Conservation (phyloP, 2,113 vertebrate genomes). For the Malurus melanocephalus region DNA sequence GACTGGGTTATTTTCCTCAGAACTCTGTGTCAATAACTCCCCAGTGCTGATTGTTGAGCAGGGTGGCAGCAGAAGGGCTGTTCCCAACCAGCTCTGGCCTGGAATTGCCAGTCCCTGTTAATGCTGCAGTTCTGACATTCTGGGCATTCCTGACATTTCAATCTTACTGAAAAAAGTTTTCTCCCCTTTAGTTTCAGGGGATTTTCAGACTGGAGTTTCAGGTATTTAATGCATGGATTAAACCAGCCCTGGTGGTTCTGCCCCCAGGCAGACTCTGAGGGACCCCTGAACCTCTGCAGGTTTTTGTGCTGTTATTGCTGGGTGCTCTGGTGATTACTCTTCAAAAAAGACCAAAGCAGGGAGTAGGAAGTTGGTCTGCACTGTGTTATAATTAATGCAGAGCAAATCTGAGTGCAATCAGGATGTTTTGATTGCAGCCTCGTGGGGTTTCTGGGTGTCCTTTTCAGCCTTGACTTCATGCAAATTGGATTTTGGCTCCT, state of each 20-base stretch:
- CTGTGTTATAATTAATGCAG: slow-evolving; percentile 25
- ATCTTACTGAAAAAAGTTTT: background rate
- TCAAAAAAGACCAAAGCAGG: background rate
- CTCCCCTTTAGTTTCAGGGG: background rate
- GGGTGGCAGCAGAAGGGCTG: background rate
- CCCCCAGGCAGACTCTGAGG: background rate
- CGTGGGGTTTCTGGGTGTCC: slow-evolving; percentile 3
- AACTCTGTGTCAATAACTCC: background rate
- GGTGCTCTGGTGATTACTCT: background rate
- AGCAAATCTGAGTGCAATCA: slow-evolving; percentile 42
- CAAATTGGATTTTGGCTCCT: background rate
- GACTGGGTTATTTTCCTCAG: background rate
- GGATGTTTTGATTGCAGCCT: slow-evolving; percentile 46
- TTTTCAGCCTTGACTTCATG: slow-evolving; percentile 11
- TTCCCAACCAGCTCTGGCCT: background rate
- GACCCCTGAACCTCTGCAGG: background rate
- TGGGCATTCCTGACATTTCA: background rate
- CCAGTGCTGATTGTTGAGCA: background rate
- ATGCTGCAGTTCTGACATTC: background rate
- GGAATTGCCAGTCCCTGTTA: background rate
- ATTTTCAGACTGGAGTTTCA: background rate
- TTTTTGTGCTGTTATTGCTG: background rate
- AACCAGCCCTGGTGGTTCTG: background rate
- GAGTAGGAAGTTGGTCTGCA: slow-evolving; percentile 9
- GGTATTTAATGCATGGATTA: background rate